Base-by-base conservation (phyloP, 1,140 invertebrate genomes). In the Nebria ingens region DNA sequence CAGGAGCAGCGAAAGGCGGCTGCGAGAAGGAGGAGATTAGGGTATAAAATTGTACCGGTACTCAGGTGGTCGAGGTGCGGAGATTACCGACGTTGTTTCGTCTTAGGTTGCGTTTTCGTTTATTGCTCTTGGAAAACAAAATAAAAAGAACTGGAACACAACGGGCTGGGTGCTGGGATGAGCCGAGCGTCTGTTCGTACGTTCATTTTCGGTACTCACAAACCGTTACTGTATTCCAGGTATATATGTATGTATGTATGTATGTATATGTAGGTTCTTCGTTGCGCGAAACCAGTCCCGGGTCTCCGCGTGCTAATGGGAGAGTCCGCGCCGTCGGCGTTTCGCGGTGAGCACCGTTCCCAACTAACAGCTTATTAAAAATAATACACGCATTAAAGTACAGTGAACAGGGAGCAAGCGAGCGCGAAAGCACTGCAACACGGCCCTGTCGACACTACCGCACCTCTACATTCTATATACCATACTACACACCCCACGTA, bases 281-380 rank as follows among this genome's bases (percentile, higher is more conserved):
- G 40, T 12, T 45, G 3, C 40, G 9, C 15, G 9, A 6, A 12
- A 17, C 17, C 15, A 17, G 6, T 45, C 6, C 9, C 6, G 17
- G 3, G 4, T 6, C 25, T 29, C 4, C 25, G 6, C 9, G 6
- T 17, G 15, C 17, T 45, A 45, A 45, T 45, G 40, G 40, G 17
- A 45, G 40, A 6, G 15, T 12, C 40, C 17, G 15, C 17, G 40
- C 40, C 40, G 15, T 3, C 6, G 40, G 40, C 40, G 40, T 45
- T 45, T 17, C 15, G 40, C 40, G 17, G 15, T 45, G 3, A 45
- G 15, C 40, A 17, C 17, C 4, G 40, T 45, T 45, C 40, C 17
- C 40, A 45, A 12, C 40, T 45, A 45, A 45, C 40, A 45, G 40
- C 40, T 45, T 45, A 45, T 45, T 45, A 45, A 45, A 45, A 45